Conservation (phyloP, 1,140 invertebrate species). For the Chymomyza costata region DNA sequence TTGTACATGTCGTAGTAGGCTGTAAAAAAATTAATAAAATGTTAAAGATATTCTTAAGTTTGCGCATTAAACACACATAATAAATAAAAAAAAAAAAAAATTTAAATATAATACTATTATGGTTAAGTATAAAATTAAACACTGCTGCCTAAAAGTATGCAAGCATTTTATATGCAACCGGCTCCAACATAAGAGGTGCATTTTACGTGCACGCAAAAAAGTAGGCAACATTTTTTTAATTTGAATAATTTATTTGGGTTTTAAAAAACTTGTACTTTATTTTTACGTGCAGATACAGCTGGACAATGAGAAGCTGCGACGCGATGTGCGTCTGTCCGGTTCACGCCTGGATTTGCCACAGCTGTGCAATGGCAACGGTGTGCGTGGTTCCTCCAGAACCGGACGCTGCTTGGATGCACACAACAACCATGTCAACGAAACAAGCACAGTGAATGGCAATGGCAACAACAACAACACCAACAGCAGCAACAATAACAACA, state of each 20-base stretch:
- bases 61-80: no score
- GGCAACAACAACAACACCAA: slow-evolving; percentile 36
- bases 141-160: slow-evolving; percentile 30
- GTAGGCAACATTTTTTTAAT: background rate
- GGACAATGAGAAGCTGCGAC: slow-evolving; percentile 74
- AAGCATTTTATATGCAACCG: slow-evolving; percentile 1
- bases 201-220: background rate
- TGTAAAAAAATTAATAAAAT: no score
- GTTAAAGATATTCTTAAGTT: no score
- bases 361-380: slow-evolving; percentile 50
- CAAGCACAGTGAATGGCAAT: no score
- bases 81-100: no score
- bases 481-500: slow-evolving; percentile 50
- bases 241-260: background rate
- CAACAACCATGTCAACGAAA: slow-evolving; percentile 46
- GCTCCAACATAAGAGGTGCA: background rate
- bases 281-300: slow-evolving; percentile 60
- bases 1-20: no score
- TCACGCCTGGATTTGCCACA: slow-evolving; percentile 64
- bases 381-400: slow-evolving; percentile 25
- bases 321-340: slow-evolving; percentile 59
- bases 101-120: no score
- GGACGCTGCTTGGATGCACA: slow-evolving; percentile 58
- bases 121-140: background rate
- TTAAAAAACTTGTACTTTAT: background rate